A percentile compares a stretch with the other conserved stretches of the same genome.
These are phyloP conservation scores for Parnassius smintheus DNA, from an alignment of 2,888 invertebrate species.

Conservation along the genomic window DNA sequence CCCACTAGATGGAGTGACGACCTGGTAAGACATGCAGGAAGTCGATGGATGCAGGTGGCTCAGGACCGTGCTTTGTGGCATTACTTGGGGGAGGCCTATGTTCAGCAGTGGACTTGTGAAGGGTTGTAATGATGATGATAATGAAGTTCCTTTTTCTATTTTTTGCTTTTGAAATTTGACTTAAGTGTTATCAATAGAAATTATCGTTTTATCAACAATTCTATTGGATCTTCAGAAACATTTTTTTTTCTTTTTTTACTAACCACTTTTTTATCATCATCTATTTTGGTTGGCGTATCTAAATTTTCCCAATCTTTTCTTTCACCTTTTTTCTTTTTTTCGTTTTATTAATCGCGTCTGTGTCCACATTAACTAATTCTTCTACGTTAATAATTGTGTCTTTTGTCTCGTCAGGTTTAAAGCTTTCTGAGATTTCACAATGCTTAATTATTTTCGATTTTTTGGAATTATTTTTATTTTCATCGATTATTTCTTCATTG, in stretches of 20 bases:
- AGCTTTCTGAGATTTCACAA: conserved; percentile 1
- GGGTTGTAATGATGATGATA: too few relatives aligned
- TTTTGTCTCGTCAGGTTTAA: background rate
- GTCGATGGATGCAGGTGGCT: too few relatives aligned
- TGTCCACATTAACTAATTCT: conserved; percentile 19
- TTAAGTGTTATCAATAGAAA: background rate
- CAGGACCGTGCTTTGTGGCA: too few relatives aligned
- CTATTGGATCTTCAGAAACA: background rate
- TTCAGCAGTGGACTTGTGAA: too few relatives aligned
- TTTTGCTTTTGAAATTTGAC: conserved; percentile 23
- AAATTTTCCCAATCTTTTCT: conserved; percentile 13
- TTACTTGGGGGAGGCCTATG: too few relatives aligned
- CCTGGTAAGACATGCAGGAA: too few relatives aligned
- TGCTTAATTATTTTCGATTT: conserved; percentile 28
- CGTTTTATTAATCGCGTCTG: conserved; percentile 25
- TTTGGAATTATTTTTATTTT: conserved; percentile 30
- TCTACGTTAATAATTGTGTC: background rate
- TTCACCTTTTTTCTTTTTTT: conserved; percentile 41
- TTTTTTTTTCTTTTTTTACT: conserved; percentile 32
- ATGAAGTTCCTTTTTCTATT: conserved; percentile 22
- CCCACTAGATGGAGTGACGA: too few relatives aligned
- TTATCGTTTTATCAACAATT: conserved; percentile 3
- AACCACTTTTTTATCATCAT: background rate
- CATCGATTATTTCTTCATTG: background rate
- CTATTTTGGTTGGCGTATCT: background rate